phyloP scores from a whole-genome alignment of 2,113 vertebrate species.

The Phalacrocorax carbo region DNA sequence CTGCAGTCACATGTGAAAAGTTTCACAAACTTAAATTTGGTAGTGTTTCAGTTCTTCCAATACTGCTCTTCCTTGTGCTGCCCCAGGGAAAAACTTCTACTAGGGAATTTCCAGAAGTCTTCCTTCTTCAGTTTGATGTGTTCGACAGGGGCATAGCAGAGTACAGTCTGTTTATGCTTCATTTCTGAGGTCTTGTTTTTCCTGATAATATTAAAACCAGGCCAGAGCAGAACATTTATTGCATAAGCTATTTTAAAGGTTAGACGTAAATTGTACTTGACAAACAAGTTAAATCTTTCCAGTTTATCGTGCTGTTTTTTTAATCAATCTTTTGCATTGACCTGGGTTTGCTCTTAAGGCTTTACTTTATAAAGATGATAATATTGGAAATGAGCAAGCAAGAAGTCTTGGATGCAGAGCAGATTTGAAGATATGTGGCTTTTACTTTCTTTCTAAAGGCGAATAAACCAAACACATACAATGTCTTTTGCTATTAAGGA shows the following conservation, averaged over 20 bases:
- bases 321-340: not conserved
- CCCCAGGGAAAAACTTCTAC: not conserved
- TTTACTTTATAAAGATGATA: not conserved
- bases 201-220: not conserved
- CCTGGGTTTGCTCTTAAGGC: not conserved
- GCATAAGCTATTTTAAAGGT: not conserved
- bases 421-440: not conserved
- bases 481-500: not conserved
- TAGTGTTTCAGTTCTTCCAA: not conserved
- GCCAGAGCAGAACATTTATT: not conserved
- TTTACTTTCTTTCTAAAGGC: not conserved
- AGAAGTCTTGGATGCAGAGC: not conserved
- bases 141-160: not conserved
- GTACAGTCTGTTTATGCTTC: not conserved
- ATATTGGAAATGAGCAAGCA: not conserved
- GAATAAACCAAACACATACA: not conserved
- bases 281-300: not conserved
- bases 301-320: not conserved
- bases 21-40: not conserved
- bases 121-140: not conserved
- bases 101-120: not conserved
- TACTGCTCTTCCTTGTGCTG: not conserved
- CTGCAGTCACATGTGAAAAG: not conserved
- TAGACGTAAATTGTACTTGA: not conserved
- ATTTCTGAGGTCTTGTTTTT: slow-evolving; percentile 11